Evolutionary conservation across 2,888 invertebrate genomes (phyloP).

Genomic region (Crematogaster levior): DNA sequence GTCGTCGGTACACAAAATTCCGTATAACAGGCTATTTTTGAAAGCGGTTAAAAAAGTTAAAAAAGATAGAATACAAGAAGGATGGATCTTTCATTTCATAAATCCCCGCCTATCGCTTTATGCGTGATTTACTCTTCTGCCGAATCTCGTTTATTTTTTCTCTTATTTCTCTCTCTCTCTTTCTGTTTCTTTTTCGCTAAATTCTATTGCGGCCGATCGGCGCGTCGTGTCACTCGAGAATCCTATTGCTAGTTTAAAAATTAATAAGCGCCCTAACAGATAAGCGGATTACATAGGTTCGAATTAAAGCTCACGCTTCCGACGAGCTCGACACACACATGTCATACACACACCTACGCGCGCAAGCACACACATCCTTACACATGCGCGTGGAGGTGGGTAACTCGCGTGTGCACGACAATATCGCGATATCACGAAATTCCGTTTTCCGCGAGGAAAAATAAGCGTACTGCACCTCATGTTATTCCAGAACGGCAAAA

Average conservation of each 20-base stretch:
- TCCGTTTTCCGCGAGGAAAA: constrained; percentile 46
- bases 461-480: background rate
- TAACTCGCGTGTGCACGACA: constrained; percentile 57
- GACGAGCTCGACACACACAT: constrained; percentile 33
- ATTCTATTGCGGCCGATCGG: constrained; percentile 24
- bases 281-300: constrained; percentile 67
- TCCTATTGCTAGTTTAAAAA: constrained; percentile 63
- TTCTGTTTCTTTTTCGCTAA: background rate
- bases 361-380: background rate
- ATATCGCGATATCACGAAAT: constrained; percentile 58
- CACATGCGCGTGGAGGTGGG: background rate
- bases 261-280: constrained; percentile 63
- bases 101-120: constrained; percentile 15
- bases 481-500: constrained; percentile 26
- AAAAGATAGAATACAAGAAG: background rate
- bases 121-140: background rate
- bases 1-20: constrained; percentile 30
- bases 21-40: constrained; percentile 29
- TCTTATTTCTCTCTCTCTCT: background rate
- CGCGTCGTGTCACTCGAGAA: constrained; percentile 31
- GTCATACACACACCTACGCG: constrained; percentile 37
- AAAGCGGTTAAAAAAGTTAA: background rate
- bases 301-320: constrained; percentile 65
- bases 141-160: constrained; percentile 20
- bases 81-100: constrained; percentile 4